Conservation (phyloP, 2,797 vertebrate genomes). For the Moxostoma hubbsi region DNA sequence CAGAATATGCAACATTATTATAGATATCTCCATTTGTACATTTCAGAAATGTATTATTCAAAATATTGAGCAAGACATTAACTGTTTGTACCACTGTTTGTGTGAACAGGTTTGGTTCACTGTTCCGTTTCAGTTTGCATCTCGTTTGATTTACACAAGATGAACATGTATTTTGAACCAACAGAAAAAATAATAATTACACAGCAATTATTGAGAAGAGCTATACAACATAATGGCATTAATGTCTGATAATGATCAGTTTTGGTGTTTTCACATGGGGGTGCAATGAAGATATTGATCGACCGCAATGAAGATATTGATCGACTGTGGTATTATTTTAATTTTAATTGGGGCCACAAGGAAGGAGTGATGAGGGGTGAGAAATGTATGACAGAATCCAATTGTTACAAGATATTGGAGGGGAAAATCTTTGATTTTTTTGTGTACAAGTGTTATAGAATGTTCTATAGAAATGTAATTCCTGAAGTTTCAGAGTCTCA, state of each 20-base stretch:
- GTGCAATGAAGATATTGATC: background rate
- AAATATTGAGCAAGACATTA: too few species aligned
- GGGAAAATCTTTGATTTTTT: conserved; percentile 34
- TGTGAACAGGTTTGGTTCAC: conserved; percentile 1
- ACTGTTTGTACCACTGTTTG: background rate
- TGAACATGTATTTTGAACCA: conserved; percentile 6
- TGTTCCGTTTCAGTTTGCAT: background rate
- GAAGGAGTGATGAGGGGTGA: conserved; percentile 5
- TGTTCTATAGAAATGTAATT: conserved; percentile 32
- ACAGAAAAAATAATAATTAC: background rate
- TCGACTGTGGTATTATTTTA: background rate
- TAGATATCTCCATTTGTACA: too few species aligned
- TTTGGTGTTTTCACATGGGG: conserved; percentile 8
- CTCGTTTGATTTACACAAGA: background rate
- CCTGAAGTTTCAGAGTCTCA: conserved; percentile 11
- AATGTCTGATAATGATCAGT: conserved; percentile 7
- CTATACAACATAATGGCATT: background rate
- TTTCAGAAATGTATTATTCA: too few species aligned
- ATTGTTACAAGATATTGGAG: conserved; percentile 24
- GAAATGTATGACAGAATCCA: conserved; percentile 16
- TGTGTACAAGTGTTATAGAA: conserved; percentile 42
- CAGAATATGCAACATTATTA: too few species aligned
- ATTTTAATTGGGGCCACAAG: background rate
- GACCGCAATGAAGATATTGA: too few species aligned
- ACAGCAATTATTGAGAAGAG: conserved; percentile 14